phyloP scores from a whole-genome alignment of 37 sponge, comb jelly and placozoan species.

The Petrosia ficiformis region DNA sequence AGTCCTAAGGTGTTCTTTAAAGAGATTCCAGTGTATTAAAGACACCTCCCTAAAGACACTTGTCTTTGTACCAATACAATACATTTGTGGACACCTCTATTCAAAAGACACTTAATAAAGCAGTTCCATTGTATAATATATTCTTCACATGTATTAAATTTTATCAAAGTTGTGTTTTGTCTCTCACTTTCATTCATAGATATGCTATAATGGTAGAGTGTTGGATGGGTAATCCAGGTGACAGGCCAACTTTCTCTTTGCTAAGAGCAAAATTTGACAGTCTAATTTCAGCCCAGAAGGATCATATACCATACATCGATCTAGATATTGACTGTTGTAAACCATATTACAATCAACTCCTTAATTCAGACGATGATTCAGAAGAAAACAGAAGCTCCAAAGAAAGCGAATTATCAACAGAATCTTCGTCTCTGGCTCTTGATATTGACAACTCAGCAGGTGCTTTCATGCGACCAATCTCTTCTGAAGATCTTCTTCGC shows the following conservation, averaged over 20 bases:
- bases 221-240: constrained; percentile 28
- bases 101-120: too few relatives aligned
- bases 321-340: constrained; percentile 6
- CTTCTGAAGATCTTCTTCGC: background rate
- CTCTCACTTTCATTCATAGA: too few relatives aligned
- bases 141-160: too few relatives aligned
- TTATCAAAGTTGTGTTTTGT: too few relatives aligned
- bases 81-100: too few relatives aligned
- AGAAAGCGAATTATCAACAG: background rate
- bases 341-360: background rate
- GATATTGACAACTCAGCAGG: background rate
- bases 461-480: background rate
- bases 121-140: too few relatives aligned
- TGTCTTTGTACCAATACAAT: too few relatives aligned
- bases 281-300: background rate
- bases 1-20: too few relatives aligned
- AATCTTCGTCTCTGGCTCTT: background rate
- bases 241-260: constrained; percentile 42
- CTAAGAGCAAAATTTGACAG: constrained; percentile 25
- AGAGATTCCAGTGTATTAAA: too few relatives aligned
- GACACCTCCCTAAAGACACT: too few relatives aligned
- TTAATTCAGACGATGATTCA: background rate
- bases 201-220: constrained; percentile 59
- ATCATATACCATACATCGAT: constrained; percentile 3
- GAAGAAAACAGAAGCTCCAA: background rate